Base-by-base conservation (phyloP, 2,797 vertebrate species). In the Pangasius krempfi region DNA sequence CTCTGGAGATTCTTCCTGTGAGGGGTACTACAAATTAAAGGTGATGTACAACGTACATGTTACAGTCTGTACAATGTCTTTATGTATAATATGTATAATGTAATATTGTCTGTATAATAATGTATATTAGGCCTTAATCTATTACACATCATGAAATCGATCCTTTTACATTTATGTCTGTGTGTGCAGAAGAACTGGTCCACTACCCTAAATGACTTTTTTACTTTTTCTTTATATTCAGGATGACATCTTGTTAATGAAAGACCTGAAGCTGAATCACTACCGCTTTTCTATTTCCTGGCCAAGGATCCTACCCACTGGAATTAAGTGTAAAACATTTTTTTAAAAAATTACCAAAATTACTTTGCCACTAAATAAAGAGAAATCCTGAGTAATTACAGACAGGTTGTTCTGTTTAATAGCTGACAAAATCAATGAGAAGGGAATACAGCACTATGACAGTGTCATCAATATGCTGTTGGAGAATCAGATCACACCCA, bases 241-340 rank as follows among this genome's bases (percentile, higher is more conserved):
- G 98, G 98, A 98, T 37, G 97, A 99, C 86, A 92, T 98, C 1
- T 76, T 80, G 82, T 84, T 98, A 83, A 96, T 98, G 94, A 97
- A 96, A 92, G 97, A 98, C 89, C 94, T 98, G 92, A 97, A 95
- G 22, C 92, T 98, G 84, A 96, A 95, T 92, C 97, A 98, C 92
- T 98, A 98, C 88, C 95, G 96, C 3, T 95, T 98, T 92, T 99
- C 97, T 64, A 96, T 99, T 91, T 98, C 98, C 52, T 99, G 98
- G 98, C 97, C 98, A 33, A 94, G 97, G 91, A 96, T 99, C 88
- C 94, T 98, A 92, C 97, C 98, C 60, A 97, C 94, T 0, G 98
- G 98, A 50, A 87, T 97, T 75, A 97, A 93, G 95, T 90, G 95
- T 96, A 90, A 91, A 68, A n/a, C 27, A 18, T n/a, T n/a, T n/a